Evolutionary conservation across 2,888 invertebrate species (phyloP).

Genomic region (Cheilosia pagana): DNA sequence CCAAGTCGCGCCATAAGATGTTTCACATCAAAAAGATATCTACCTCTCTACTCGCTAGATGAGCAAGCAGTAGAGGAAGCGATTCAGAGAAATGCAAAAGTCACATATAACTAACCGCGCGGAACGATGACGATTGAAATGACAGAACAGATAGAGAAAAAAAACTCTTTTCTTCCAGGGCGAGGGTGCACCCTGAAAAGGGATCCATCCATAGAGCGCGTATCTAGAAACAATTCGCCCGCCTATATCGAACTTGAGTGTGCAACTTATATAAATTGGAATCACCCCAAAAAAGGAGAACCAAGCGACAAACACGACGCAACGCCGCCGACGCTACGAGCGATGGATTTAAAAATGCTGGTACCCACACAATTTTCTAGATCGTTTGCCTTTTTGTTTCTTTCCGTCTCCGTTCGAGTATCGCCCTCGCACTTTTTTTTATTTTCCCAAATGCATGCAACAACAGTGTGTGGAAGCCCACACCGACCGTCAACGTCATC

Average conservation of each 20-base stretch:
- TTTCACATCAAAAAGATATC: too few relatives aligned
- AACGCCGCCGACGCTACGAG: slow-evolving; percentile 6
- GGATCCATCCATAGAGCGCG: slow-evolving; percentile 23
- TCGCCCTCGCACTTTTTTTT: slow-evolving; percentile 66
- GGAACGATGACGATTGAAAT: slow-evolving; percentile 34
- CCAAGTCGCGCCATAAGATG: too few relatives aligned
- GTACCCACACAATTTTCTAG: slow-evolving; percentile 72
- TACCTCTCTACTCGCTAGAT: background rate
- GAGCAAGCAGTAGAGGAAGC: too few relatives aligned
- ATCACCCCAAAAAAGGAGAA: slow-evolving; percentile 71
- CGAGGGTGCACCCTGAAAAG: slow-evolving; percentile 56
- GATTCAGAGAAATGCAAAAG: slow-evolving; percentile 12
- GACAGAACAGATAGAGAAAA: background rate
- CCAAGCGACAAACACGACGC: slow-evolving; percentile 14
- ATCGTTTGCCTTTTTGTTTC: slow-evolving; percentile 33
- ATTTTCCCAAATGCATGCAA: slow-evolving; percentile 37
- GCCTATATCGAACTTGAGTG: slow-evolving; percentile 46
- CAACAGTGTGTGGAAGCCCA: slow-evolving; percentile 60
- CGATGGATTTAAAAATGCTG: slow-evolving; percentile 62
- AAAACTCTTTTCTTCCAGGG: slow-evolving; percentile 15
- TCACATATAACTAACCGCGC: slow-evolving; percentile 51
- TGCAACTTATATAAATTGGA: slow-evolving; percentile 65
- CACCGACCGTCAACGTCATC: slow-evolving; percentile 49
- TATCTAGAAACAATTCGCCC: slow-evolving; percentile 25
- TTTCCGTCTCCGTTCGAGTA: slow-evolving; percentile 41